Percentiles rank a stretch among this genome's conserved stretches.
phyloP scores from a whole-genome alignment of 2,797 vertebrate species.

The Gymnothorax javanicus region DNA sequence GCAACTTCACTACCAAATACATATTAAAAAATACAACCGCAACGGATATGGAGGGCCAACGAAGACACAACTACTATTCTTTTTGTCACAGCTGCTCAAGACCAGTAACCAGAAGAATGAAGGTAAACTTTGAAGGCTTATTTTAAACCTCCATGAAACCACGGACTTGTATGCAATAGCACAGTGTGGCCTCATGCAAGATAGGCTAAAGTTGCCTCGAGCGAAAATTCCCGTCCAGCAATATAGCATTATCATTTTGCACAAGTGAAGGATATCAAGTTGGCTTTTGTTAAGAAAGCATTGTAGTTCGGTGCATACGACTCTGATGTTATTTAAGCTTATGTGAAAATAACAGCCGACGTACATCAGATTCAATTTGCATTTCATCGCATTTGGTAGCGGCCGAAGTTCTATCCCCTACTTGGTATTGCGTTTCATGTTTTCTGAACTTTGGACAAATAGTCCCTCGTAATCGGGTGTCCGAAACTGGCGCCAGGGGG shows the following conservation, averaged over 20 bases:
- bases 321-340: background rate
- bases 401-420: constrained; percentile 3
- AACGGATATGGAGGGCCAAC: constrained; percentile 48
- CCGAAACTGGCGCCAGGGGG: constrained; percentile 27
- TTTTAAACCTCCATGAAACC: background rate
- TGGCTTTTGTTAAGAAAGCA: background rate
- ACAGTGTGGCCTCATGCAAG: constrained; percentile 17
- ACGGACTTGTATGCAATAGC: background rate
- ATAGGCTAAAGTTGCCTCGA: constrained; percentile 10
- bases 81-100: constrained; percentile 55
- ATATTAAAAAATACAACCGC: constrained; percentile 7
- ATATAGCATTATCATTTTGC: constrained; percentile 15
- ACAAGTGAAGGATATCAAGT: constrained; percentile 23
- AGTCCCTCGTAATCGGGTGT: constrained; percentile 18
- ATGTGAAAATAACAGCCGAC: background rate
- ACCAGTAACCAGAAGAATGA: constrained; percentile 62
- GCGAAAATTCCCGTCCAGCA: constrained; percentile 21
- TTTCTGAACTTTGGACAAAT: constrained; percentile 30
- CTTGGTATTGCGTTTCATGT: constrained; percentile 23
- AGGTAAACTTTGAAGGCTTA: constrained; percentile 60
- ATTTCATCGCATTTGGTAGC: background rate
- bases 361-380: background rate
- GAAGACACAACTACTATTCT: constrained; percentile 37
- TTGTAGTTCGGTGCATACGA: background rate
- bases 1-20: constrained; percentile 33